phyloP scores from a whole-genome alignment of 1,140 invertebrate genomes.

The Drosophila ercepeae region DNA sequence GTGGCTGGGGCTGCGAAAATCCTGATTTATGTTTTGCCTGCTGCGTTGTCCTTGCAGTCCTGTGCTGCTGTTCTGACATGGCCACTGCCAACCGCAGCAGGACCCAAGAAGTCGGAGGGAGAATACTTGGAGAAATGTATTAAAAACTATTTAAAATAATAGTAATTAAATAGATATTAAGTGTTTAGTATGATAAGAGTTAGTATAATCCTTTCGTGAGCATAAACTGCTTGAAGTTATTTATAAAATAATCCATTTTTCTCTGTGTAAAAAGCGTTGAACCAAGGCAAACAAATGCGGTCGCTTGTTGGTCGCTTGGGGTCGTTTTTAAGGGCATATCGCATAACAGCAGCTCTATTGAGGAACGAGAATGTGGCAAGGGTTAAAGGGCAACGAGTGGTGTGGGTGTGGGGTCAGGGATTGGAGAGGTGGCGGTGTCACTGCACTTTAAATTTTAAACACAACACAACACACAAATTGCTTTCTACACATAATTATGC shows the following conservation, averaged over 20 bases:
- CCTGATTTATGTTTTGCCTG: slow-evolving; percentile 78
- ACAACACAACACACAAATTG: slow-evolving; percentile 56
- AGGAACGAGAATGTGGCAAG: slow-evolving; percentile 5
- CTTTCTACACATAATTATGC: slow-evolving; percentile 76
- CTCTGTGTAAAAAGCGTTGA: slow-evolving; percentile 2
- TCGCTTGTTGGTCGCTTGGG: slow-evolving; percentile 44
- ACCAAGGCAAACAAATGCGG: slow-evolving; percentile 56
- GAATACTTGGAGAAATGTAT: not conserved
- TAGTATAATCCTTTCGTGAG: too few species aligned
- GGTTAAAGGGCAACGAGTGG: not conserved
- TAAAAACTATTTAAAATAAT: not conserved
- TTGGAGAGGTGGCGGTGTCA: slow-evolving; percentile 27
- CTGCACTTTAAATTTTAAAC: slow-evolving; percentile 74
- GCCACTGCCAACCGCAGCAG: slow-evolving; percentile 75
- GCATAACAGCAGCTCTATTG: slow-evolving; percentile 48
- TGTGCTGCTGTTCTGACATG: slow-evolving; percentile 64
- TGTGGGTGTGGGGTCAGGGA: slow-evolving; percentile 1
- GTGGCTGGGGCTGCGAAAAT: slow-evolving; percentile 75
- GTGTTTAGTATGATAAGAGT: too few species aligned
- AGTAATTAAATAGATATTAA: too few species aligned
- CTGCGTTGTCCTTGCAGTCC: slow-evolving; percentile 70
- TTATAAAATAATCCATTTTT: too few species aligned
- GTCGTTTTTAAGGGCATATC: slow-evolving; percentile 60
- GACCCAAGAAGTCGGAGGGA: slow-evolving; percentile 16
- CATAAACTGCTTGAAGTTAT: too few species aligned